These are phyloP conservation scores for Dasysyrphus tricinctus DNA, from an alignment of 2,888 invertebrate species.

Conservation along the genomic window DNA sequence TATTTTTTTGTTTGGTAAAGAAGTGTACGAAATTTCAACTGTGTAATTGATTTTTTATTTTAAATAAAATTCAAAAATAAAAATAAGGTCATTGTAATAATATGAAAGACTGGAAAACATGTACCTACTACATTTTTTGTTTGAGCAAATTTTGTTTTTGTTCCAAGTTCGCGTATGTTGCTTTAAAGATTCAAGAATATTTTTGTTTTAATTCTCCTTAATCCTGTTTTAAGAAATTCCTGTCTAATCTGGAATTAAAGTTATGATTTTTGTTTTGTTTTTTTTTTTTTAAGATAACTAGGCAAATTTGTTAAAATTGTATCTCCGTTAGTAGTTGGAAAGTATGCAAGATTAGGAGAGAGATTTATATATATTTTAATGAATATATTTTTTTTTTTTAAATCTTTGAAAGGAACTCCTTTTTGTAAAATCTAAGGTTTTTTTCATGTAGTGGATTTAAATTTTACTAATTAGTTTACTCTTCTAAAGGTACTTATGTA, in stretches of 20 bases:
- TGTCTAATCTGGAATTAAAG: constrained; percentile 33
- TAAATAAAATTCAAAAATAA: constrained; percentile 21
- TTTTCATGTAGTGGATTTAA: constrained; percentile 61
- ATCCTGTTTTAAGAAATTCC: constrained; percentile 18
- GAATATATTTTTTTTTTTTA: constrained; percentile 10
- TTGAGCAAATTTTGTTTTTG: constrained; percentile 66
- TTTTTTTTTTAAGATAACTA: constrained; percentile 43
- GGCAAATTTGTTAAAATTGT: constrained; percentile 61
- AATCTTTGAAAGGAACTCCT: constrained; percentile 60
- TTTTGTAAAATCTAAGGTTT: constrained; percentile 58
- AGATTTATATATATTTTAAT: constrained; percentile 4
- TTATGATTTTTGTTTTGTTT: constrained; percentile 18
- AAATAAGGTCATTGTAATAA: constrained; percentile 19
- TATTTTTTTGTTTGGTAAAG: constrained; percentile 22
- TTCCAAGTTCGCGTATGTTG: constrained; percentile 49
- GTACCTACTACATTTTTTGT: constrained; percentile 44
- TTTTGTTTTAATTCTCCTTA: constrained; percentile 17
- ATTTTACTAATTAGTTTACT: constrained; percentile 52
- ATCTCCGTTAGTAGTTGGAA: constrained; percentile 62
- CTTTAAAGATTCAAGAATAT: constrained; percentile 33
- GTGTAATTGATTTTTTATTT: constrained; percentile 39
- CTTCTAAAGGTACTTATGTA: constrained; percentile 75
- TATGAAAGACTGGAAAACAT: constrained; percentile 63
- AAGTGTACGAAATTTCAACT: constrained; percentile 58
- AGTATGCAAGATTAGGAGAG: constrained; percentile 59